These are phyloP conservation scores for Megalopta genalis DNA, from an alignment of 1,140 invertebrate genomes.

Conservation along the genomic window DNA sequence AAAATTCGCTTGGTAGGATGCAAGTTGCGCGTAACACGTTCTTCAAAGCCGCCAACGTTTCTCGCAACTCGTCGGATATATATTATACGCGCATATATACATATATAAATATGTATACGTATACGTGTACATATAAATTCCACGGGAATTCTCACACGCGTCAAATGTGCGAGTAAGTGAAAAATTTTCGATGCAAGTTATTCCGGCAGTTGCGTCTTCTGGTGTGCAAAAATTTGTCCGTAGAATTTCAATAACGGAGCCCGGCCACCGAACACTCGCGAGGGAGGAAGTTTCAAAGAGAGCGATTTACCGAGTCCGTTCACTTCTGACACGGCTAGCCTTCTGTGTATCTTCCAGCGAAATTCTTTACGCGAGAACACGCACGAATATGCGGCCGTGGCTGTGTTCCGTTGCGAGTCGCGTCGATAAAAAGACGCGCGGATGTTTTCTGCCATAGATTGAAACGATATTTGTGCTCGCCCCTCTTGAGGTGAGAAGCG, in stretches of 20 bases:
- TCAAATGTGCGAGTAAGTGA: slow-evolving; percentile 20
- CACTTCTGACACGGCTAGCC: neutral
- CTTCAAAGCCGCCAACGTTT: neutral
- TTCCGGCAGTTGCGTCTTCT: slow-evolving; percentile 6
- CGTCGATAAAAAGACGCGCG: neutral
- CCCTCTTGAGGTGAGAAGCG: no score
- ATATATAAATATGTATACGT: neutral
- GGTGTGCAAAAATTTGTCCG: slow-evolving; percentile 22
- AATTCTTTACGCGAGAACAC: slow-evolving; percentile 10
- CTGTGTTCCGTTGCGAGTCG: neutral
- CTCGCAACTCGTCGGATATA: neutral
- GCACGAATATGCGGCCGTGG: neutral
- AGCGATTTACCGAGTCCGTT: neutral
- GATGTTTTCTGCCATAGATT: neutral
- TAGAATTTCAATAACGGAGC: slow-evolving; percentile 22
- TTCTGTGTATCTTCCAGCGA: neutral
- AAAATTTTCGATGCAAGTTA: slow-evolving; percentile 31
- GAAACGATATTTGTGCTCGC: no score
- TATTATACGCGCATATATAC: neutral
- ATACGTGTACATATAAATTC: neutral
- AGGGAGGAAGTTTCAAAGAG: slow-evolving; percentile 21
- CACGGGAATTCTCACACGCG: neutral
- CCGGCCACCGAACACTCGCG: neutral
- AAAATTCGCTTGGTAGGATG: slow-evolving; percentile 3
- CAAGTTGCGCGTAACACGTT: neutral